Percentiles rank a stretch among this genome's conserved stretches.
These are phyloP conservation scores for Hippocampus mohnikei DNA, from an alignment of 2,113 vertebrate genomes.

Conservation along the genomic window DNA sequence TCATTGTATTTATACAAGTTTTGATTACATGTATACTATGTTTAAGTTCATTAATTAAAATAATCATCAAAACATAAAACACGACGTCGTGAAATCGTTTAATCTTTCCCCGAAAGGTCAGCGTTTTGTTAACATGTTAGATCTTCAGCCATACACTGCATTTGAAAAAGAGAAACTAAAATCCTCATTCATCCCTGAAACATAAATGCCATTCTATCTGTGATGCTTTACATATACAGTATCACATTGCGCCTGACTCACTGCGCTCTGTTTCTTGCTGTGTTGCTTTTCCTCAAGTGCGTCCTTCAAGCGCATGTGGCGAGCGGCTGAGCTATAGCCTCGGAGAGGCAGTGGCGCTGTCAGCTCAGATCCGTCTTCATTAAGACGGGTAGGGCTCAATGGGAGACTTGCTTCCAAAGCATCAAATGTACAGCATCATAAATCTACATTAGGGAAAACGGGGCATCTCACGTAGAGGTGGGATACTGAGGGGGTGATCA, in stretches of 20 bases:
- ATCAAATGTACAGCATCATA: conserved; percentile 51
- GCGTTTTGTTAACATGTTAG: conserved; percentile 47
- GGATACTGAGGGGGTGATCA: conserved; percentile 8
- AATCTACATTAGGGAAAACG: conserved; percentile 66
- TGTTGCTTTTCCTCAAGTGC: conserved; percentile 10
- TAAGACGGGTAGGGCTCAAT: conserved; percentile 50
- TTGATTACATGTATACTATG: too few species aligned
- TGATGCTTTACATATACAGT: conserved; percentile 13
- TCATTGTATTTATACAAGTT: neutral
- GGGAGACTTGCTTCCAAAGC: conserved; percentile 47
- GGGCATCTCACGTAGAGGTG: conserved; percentile 32
- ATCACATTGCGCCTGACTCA: neutral
- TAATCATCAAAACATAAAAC: neutral
- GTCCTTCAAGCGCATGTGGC: conserved; percentile 42
- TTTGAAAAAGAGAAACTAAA: conserved; percentile 17
- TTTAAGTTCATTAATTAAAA: neutral
- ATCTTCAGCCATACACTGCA: conserved; percentile 28
- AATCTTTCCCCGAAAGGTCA: conserved; percentile 36
- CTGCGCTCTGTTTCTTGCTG: neutral
- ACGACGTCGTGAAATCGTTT: conserved; percentile 18
- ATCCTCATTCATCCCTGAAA: conserved; percentile 1
- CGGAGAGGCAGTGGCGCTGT: conserved; percentile 41
- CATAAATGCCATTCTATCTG: conserved; percentile 35
- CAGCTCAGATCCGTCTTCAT: conserved; percentile 70
- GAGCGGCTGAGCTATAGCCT: conserved; percentile 26